Evolutionary conservation across 35 echinoderm and acorn worm species (phyloP), one percentile per base, ranked within the genome.

Genomic region (Lytechinus variegatus): DNA sequence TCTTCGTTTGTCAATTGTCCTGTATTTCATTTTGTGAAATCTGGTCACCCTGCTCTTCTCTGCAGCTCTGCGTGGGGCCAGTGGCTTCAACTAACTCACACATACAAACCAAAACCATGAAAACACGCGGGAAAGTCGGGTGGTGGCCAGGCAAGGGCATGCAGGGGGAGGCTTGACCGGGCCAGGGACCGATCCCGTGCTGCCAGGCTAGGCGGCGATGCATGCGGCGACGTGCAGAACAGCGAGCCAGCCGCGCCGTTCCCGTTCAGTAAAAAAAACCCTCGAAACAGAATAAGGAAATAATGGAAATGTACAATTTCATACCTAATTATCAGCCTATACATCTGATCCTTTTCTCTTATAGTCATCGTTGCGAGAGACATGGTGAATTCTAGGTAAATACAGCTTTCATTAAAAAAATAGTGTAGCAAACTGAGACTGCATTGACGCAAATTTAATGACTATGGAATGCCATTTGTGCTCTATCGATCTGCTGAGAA

Each of bases 271-370:
- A 4, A 89, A 28, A 44, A 87, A 44, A 87, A 3, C 0, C 10
- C 24, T 9, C 86, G 24, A n/a, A 27, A 27, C 86, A 13, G 52
- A 52, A 44, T 89, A 29, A 27, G 5, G 9, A 52, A 21, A 27
- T 13, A 8, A 6, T 53, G 87, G 4, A 87, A 9, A 12, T 33
- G 19, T 29, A 94, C 2, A 44, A 44, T 44, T 44, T 66, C 54
- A 9, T 96, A 99, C 98, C 98, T 97, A 29, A 99, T 97, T 10
- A 99, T 97, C 95, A 99, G 72, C 57, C 98, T 95, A 91, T 99
- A 99, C 98, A 99, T 99, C 54, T 95, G 89, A 57, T 99, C 98
- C 71, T 97, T 94, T 87, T 98, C 97, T 72, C 97, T 87, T 54
- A 98, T 95, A 28, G 97, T 97, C 55, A 97, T 89, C 53, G 96